Evolutionary conservation across 2,888 invertebrate species (phyloP), one percentile per base, ranked within the genome.

Genomic region (Chironomus riparius): DNA sequence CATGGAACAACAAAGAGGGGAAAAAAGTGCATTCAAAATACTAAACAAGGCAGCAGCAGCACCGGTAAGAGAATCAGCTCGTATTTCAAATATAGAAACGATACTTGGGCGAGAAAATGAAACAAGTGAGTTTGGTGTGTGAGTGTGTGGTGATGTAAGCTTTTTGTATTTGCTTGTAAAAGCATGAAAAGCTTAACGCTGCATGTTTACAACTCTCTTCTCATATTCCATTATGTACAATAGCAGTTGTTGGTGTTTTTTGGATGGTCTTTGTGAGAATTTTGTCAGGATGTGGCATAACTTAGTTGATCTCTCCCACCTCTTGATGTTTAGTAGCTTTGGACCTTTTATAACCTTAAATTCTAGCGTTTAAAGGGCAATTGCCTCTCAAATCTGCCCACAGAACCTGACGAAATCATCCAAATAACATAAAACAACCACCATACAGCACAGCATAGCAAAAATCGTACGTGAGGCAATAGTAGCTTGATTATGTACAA

Each of bases 111-210:
- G 56, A 56, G 18, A 18, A 50, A 15, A 50, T 50, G 50, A 56
- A n/a, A 18, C n/a, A 56, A 56, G 15, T 18, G 18, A 15, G 18
- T n/a, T 56, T 5, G 56, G 38, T 38, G 38, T 38, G 10, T 10
- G 38, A 38, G 38, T 50, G 15, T 50, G 50, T 6, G 50, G 50
- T 50, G 50, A 15, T 50, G 56, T 56, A 65, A 65, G 22, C 24
- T 65, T 65, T 65, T 65, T 65, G 65, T 65, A 65, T 65, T 65
- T 24, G 65, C 65, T 65, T 65, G 10, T 65, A 56, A 56, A 56
- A 56, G 15, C 56, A 15, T 56, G 13, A 65, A 65, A 65, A 65
- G 65, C 65, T 65, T 65, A 21, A 21, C 65, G 3, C 18, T 65
- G 12, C 65, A 22, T 65, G 65, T 65, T 65, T 65, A 65, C 65